Conservation (phyloP, 2,113 vertebrate genomes). For the Probosciger aterrimus region DNA sequence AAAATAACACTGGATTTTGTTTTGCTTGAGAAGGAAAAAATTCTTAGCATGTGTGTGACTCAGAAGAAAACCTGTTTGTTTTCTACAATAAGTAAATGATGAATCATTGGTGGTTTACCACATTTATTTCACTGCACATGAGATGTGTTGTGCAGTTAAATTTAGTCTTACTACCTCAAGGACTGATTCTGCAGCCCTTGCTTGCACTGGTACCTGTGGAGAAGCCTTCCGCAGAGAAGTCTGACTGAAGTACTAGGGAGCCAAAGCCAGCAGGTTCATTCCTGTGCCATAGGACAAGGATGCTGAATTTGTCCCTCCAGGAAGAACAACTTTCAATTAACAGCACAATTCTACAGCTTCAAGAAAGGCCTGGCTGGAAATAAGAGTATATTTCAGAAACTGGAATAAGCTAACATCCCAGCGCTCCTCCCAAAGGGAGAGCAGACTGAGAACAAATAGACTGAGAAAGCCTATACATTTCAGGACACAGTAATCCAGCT, state of each 20-base stretch:
- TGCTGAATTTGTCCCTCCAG: background rate
- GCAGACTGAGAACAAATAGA: constrained; percentile 1
- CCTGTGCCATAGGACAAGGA: background rate
- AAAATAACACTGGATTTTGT: constrained; percentile 3
- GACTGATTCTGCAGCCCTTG: background rate
- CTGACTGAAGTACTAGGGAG: background rate
- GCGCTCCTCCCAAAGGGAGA: constrained; percentile 3
- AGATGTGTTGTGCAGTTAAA: background rate
- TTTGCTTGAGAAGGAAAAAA: constrained; percentile 16
- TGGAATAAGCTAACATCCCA: background rate
- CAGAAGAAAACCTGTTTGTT: constrained; percentile 50
- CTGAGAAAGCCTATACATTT: background rate
- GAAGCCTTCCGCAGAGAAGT: background rate
- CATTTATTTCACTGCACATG: constrained; percentile 38
- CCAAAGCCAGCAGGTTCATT: background rate
- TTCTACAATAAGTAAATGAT: constrained; percentile 19
- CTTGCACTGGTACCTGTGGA: background rate
- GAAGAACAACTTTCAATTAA: background rate
- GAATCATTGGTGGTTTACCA: constrained; percentile 46
- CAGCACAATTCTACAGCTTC: background rate
- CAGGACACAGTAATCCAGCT: background rate
- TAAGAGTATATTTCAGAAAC: constrained; percentile 15
- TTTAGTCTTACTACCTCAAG: background rate
- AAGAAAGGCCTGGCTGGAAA: background rate
- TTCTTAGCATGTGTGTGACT: background rate